Evolutionary conservation across 2,113 vertebrate genomes (phyloP).

Genomic region (Theropithecus gelada): DNA sequence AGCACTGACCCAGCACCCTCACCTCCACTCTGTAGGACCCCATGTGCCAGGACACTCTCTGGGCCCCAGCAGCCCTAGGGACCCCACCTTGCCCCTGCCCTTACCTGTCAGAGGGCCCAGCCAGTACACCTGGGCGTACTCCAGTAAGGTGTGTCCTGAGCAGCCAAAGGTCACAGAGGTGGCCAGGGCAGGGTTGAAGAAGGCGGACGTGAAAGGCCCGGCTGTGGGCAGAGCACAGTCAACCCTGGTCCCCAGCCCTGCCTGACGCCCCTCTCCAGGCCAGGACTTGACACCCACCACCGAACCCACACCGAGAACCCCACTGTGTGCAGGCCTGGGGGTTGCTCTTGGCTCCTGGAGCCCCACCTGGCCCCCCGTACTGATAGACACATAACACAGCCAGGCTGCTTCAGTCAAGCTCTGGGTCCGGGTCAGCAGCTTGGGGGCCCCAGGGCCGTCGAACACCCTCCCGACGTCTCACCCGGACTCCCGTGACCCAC

Average conservation of each 20-base stretch:
- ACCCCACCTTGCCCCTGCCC: neutral
- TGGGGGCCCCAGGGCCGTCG: fast-evolving
- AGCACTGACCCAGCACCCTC: neutral
- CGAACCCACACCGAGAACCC: neutral
- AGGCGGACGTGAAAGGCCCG: conserved; percentile 86
- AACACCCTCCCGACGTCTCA: fast-evolving
- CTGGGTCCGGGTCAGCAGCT: neutral
- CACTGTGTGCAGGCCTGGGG: fast-evolving
- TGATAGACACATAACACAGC: fast-evolving
- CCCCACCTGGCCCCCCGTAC: fast-evolving
- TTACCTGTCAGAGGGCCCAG: conserved; percentile 90
- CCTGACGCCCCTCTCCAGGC: neutral
- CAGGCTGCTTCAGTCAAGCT: fast-evolving
- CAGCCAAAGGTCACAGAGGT: conserved; percentile 89
- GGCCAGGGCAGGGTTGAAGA: conserved; percentile 92
- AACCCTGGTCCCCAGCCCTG: fast-evolving
- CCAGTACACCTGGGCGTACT: conserved; percentile 93
- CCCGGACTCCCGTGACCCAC: neutral
- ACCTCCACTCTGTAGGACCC: neutral
- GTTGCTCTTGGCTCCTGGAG: neutral
- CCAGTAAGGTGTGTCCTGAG: conserved; percentile 85
- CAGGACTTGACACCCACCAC: neutral
- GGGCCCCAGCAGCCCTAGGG: neutral
- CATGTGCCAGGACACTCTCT: neutral
- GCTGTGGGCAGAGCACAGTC: conserved; percentile 80